A percentile compares a stretch with the other conserved stretches of the same genome.
Evolutionary conservation across 1,140 invertebrate genomes (phyloP).

Genomic region (Drosophila ambigua): DNA sequence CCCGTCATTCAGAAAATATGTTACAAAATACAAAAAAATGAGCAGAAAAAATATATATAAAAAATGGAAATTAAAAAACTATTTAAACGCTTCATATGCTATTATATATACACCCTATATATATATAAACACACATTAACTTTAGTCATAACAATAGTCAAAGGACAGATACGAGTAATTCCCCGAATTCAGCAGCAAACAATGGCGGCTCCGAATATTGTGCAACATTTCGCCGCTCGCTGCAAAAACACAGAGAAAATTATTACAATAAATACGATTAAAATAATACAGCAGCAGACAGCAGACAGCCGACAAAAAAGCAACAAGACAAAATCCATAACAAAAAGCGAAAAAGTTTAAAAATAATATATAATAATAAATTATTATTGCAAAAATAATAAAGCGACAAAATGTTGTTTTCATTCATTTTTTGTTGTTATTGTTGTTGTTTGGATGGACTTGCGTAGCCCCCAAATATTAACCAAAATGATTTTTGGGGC

Average conservation of each 20-base stretch:
- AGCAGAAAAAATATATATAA: conserved; percentile 51
- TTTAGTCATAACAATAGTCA: conserved; percentile 81
- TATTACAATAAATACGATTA: conserved; percentile 72
- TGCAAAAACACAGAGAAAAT: conserved; percentile 55
- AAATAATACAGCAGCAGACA: conserved; percentile 54
- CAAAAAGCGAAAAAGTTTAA: conserved; percentile 74
- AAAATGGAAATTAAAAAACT: conserved; percentile 66
- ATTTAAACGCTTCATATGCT: conserved; percentile 80
- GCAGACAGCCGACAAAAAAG: conserved; percentile 22
- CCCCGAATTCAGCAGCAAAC: conserved; percentile 36
- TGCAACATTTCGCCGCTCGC: conserved; percentile 65
- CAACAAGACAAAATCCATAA: conserved; percentile 49
- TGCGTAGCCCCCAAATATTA: background rate
- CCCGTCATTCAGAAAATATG: conserved; percentile 47
- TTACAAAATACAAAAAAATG: conserved; percentile 34
- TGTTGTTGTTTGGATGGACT: background rate
- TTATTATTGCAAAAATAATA: conserved; percentile 77
- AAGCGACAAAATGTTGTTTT: conserved; percentile 32
- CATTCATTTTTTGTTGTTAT: conserved; percentile 36
- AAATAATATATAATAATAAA: conserved; percentile 79
- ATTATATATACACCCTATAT: conserved; percentile 63
- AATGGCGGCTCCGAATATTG: conserved; percentile 48
- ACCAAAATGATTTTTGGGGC: background rate
- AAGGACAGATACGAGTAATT: conserved; percentile 42
- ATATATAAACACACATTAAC: conserved; percentile 64